Base-by-base conservation (phyloP, 2,888 invertebrate species). In the Diloba caeruleocephala region DNA sequence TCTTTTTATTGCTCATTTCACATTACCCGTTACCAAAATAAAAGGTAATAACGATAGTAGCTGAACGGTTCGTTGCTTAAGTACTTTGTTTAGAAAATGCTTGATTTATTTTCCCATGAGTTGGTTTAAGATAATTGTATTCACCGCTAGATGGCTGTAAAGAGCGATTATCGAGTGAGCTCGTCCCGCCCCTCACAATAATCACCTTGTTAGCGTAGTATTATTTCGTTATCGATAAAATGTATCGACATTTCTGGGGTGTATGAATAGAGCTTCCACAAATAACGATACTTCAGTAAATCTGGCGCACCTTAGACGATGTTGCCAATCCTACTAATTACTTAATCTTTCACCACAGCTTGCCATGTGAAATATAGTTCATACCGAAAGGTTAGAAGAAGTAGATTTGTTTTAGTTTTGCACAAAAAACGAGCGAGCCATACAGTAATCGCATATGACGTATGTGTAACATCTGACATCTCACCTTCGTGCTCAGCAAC, bases 101-200 rank as follows among this genome's bases (percentile, higher is more conserved):
- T 42, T 78, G 77, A 78, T 80, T 79, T 77, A 79, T 79, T 81
- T 85, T 86, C 86, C 81, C 84, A 85, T 85, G 82, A 80, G 78
- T 81, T 81, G 76, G 71, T 83, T 84, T 83, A 17, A 74, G 76
- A 77, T 83, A 86, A 87, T 87, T 84, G 81, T 80, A 77, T 82
- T 81, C 80, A 78, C 76, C 77, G 76, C 77, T 82, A 80, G 72
- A 71, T 76, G 72, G 74, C 68, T 71, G 66, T 78, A 79, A 79
- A 80, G 78, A 83, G 83, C 72, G 73, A 82, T 84, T 86, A 86
- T 83, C 79, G 87, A 84, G 79, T 82, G 74, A 77, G 72, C 69
- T 74, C 56, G 79, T 76, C 80, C 81, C 86, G 84, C 86, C 89
- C 79, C 74, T 73, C 71, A 78, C 85, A 79, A 82, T 88, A 86